Evolutionary conservation across 2,797 vertebrate genomes (phyloP).

Genomic region (Discoglossus pictus): DNA sequence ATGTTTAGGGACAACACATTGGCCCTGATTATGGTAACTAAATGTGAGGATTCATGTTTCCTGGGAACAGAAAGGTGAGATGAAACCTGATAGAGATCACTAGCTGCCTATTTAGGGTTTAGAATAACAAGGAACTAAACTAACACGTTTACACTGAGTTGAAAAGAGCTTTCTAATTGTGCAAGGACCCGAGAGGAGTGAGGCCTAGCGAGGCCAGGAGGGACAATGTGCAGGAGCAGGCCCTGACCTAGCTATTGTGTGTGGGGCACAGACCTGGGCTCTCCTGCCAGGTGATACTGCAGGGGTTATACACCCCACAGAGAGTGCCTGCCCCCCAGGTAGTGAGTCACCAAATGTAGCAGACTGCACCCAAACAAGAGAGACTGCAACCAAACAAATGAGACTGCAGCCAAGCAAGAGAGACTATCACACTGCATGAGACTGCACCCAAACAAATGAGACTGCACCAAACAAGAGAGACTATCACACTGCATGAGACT

Average conservation of each 20-base stretch:
- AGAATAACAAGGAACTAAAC: conserved; percentile 46
- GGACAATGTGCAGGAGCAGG: conserved; percentile 18
- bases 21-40: conserved; percentile 16
- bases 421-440: too few species aligned
- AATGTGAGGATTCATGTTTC: conserved; percentile 40
- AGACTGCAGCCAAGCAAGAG: too few species aligned
- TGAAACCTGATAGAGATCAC: conserved; percentile 31
- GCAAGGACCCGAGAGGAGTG: conserved; percentile 7
- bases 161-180: conserved; percentile 39
- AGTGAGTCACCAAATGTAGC: too few species aligned
- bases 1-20: too few species aligned
- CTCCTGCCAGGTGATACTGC: too few species aligned
- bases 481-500: too few species aligned
- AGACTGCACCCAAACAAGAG: too few species aligned
- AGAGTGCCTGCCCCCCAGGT: too few species aligned
- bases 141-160: conserved; percentile 46
- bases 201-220: neutral
- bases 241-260: conserved; percentile 32
- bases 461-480: too few species aligned
- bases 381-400: too few species aligned
- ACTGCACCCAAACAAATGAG: too few species aligned
- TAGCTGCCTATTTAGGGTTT: conserved; percentile 28
- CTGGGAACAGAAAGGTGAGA: conserved; percentile 39
- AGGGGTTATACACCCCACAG: too few species aligned
- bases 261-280: neutral